A percentile compares a stretch with the other conserved stretches of the same genome.
phyloP scores from a whole-genome alignment of 2,888 invertebrate species.

The Copidosoma aretas region DNA sequence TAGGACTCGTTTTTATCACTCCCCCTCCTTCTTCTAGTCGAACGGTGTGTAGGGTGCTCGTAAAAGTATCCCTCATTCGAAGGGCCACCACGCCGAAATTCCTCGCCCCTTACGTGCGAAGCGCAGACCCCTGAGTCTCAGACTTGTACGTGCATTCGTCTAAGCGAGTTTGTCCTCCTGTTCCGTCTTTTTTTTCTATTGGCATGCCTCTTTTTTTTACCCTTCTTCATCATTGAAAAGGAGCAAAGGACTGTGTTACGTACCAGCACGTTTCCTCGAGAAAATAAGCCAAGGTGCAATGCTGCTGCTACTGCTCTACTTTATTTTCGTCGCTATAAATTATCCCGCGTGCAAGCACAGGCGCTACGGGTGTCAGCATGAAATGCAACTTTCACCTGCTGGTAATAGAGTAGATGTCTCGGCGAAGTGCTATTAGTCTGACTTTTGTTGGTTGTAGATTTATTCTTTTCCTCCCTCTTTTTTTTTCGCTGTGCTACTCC shows the following conservation, averaged over 20 bases:
- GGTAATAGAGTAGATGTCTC: constrained; percentile 19
- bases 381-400: constrained; percentile 29
- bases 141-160: too few relatives aligned
- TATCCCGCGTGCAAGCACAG: constrained; percentile 15
- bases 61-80: too few relatives aligned
- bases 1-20: constrained; percentile 33
- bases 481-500: too few relatives aligned
- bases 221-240: constrained; percentile 13
- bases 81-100: too few relatives aligned
- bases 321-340: constrained; percentile 30
- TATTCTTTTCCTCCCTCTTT: too few relatives aligned
- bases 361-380: constrained; percentile 13
- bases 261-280: constrained; percentile 27
- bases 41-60: constrained; percentile 20
- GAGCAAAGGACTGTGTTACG: constrained; percentile 3
- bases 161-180: too few relatives aligned
- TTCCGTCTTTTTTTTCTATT: too few relatives aligned
- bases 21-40: background rate
- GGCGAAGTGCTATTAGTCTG: constrained; percentile 5
- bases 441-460: too few relatives aligned
- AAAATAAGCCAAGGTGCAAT: constrained; percentile 29
- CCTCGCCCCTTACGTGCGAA: too few relatives aligned
- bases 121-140: too few relatives aligned
- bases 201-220: background rate
- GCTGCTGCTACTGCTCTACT: background rate